These are phyloP conservation scores for Gastrophryne carolinensis DNA, from an alignment of 2,797 vertebrate species.

Conservation along the genomic window DNA sequence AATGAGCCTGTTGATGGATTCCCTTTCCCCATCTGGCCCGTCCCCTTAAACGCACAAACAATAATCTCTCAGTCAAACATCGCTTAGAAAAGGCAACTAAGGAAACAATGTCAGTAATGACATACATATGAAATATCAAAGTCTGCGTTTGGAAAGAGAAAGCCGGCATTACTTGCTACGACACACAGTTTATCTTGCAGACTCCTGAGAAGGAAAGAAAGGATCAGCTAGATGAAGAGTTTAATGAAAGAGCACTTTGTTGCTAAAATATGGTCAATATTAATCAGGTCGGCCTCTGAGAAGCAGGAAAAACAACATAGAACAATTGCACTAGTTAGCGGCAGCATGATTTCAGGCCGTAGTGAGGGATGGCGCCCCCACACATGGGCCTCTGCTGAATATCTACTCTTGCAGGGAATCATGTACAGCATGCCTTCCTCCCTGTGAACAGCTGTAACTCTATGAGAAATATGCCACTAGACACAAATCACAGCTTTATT, in stretches of 20 bases:
- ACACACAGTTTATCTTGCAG: constrained; percentile 14
- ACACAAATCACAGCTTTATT: too few species aligned
- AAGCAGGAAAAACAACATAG: constrained; percentile 37
- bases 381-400: constrained; percentile 24
- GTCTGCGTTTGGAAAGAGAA: background rate
- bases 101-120: background rate
- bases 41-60: too few species aligned
- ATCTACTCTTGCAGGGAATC: constrained; percentile 28
- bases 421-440: constrained; percentile 21
- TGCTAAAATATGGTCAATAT: constrained; percentile 32
- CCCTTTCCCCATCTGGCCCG: too few species aligned
- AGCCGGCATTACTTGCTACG: background rate
- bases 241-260: constrained; percentile 30
- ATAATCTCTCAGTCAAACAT: background rate
- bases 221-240: constrained; percentile 6
- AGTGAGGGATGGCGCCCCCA: constrained; percentile 31
- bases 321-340: constrained; percentile 33
- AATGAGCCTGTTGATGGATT: too few species aligned
- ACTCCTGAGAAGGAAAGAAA: constrained; percentile 27
- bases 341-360: constrained; percentile 19
- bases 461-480: background rate
- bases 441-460: background rate
- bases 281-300: constrained; percentile 23
- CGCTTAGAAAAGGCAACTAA: background rate
- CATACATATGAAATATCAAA: background rate